Conservation (phyloP, 2,888 invertebrate species). For the Chalcosyrphus nemorum region DNA sequence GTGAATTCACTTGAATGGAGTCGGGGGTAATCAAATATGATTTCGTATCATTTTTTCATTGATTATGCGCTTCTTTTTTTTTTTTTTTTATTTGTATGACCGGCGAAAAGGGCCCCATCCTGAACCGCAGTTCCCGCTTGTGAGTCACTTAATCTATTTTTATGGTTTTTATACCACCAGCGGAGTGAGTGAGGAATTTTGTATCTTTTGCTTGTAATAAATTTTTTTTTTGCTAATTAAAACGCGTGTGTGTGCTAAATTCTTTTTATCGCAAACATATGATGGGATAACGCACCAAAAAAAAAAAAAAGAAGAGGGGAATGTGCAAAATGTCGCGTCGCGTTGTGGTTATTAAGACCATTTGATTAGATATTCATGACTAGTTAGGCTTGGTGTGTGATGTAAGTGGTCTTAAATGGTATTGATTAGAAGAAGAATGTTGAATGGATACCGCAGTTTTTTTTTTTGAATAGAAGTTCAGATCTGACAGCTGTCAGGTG, state of each 20-base stretch:
- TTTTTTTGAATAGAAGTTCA: background rate
- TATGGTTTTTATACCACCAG: slow-evolving; percentile 61
- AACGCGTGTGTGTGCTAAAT: slow-evolving; percentile 59
- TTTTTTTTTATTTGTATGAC: no score
- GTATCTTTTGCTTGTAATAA: no score
- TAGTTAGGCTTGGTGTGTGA: slow-evolving; percentile 5
- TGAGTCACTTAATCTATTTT: slow-evolving; percentile 38
- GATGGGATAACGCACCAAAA: no score
- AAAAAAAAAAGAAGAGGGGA: no score
- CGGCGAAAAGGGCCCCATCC: background rate
- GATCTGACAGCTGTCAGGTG: no score
- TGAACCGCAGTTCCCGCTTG: background rate
- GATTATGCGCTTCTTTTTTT: no score
- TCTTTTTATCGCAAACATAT: slow-evolving; percentile 19
- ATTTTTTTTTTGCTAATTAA: slow-evolving; percentile 51
- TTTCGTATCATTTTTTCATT: slow-evolving; percentile 29
- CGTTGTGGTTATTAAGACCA: background rate
- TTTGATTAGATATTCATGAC: slow-evolving; percentile 37
- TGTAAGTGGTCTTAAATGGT: slow-evolving; percentile 17
- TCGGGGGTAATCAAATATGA: slow-evolving; percentile 52
- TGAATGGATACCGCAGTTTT: background rate
- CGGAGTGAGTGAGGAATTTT: slow-evolving; percentile 53
- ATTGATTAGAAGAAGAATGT: slow-evolving; percentile 22
- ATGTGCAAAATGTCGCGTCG: background rate
- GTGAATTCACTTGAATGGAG: slow-evolving; percentile 28